A percentile compares a stretch with the other conserved stretches of the same genome.
Evolutionary conservation across 1,140 invertebrate species (phyloP).

Genomic region (Leptestheria dahalacensis): DNA sequence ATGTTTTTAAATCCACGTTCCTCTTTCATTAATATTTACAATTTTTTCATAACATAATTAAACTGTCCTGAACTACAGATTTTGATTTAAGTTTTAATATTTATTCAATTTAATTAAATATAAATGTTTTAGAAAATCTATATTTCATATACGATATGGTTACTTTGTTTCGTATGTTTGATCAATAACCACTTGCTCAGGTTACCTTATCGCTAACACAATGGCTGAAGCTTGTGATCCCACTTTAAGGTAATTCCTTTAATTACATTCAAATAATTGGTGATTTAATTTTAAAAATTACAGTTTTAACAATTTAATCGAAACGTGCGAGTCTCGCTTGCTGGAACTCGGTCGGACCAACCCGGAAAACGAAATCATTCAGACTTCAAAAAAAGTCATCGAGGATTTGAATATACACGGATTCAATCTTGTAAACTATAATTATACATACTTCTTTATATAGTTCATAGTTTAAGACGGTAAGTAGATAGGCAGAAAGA

Average conservation of each 20-base stretch:
- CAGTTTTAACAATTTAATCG: neutral
- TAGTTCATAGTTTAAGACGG: neutral
- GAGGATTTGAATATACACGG: neutral
- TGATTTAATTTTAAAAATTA: neutral
- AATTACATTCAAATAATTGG: neutral
- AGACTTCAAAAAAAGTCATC: neutral
- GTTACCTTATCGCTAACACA: neutral
- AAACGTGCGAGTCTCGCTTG: neutral
- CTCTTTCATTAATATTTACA: neutral
- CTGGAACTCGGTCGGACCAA: neutral
- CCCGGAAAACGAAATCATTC: neutral
- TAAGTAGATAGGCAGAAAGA: neutral
- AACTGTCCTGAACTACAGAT: neutral
- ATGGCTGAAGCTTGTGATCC: neutral
- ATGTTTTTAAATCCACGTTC: neutral
- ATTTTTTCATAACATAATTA: neutral
- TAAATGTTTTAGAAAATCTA: neutral
- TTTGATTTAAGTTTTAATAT: neutral
- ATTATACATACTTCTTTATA: neutral
- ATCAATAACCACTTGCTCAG: neutral
- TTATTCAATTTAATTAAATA: neutral
- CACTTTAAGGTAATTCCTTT: neutral
- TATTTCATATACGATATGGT: neutral
- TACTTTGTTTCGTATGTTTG: neutral
- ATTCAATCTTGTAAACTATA: neutral